phyloP scores from a whole-genome alignment of 2,797 vertebrate species.

The Sternotherus odoratus region DNA sequence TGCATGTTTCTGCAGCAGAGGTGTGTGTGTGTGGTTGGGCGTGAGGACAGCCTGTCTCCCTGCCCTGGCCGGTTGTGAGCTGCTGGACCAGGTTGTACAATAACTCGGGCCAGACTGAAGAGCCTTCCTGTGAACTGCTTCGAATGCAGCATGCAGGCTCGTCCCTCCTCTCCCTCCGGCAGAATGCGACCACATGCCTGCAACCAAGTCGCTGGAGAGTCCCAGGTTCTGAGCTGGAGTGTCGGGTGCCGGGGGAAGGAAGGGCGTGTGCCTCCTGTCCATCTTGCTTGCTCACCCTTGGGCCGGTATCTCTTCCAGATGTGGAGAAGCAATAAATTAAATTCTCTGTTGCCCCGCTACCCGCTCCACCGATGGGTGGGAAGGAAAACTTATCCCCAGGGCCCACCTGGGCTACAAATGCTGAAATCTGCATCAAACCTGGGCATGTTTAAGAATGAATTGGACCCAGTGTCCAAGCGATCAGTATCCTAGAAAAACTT shows the following conservation, averaged over 20 bases:
- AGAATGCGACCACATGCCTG: background rate
- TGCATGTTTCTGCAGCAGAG: rapidly evolving
- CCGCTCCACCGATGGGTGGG: background rate
- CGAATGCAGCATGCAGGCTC: rapidly evolving
- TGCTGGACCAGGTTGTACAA: background rate
- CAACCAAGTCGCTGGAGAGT: background rate
- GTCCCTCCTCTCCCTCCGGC: background rate
- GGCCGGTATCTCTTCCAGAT: rapidly evolving
- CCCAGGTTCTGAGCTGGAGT: background rate
- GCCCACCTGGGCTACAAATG: background rate
- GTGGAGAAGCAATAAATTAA: background rate
- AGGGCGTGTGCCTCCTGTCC: background rate
- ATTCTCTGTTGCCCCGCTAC: too few relatives aligned
- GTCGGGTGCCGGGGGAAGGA: background rate
- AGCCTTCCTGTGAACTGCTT: background rate
- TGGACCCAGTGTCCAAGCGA: background rate
- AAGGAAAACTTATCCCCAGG: background rate
- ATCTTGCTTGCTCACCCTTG: background rate
- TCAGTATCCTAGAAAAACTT: background rate
- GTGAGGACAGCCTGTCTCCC: background rate
- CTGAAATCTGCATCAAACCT: background rate
- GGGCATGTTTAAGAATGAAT: background rate
- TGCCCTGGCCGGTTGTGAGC: background rate
- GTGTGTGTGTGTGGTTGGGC: too few relatives aligned
- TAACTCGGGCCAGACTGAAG: background rate